Conservation (phyloP, 2,113 vertebrate genomes). For the Sander lucioperca region DNA sequence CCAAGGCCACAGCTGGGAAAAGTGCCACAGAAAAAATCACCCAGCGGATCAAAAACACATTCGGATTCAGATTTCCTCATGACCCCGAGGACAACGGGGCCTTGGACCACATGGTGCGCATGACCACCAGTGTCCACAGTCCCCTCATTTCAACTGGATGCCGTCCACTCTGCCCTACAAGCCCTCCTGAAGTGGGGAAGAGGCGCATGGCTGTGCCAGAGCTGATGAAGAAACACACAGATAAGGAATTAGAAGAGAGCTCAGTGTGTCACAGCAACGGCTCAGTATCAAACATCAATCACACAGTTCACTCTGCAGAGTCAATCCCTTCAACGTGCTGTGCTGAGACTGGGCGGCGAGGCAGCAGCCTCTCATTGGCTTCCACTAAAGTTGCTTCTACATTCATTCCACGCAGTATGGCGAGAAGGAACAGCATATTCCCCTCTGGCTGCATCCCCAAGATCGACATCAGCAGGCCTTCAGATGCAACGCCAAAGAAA, state of each 20-base stretch:
- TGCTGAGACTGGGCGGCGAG: conserved; percentile 48
- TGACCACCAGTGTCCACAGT: conserved; percentile 89
- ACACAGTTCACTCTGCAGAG: conserved; percentile 68
- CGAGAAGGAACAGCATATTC: conserved; percentile 76
- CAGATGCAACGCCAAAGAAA: conserved; percentile 7
- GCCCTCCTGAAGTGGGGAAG: conserved; percentile 87
- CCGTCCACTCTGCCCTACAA: conserved; percentile 86
- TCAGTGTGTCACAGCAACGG: conserved; percentile 52
- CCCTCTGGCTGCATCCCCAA: conserved; percentile 82
- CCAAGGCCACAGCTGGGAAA: conserved; percentile 79
- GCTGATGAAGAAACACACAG: conserved; percentile 79
- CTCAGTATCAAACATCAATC: conserved; percentile 57
- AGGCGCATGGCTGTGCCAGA: conserved; percentile 86
- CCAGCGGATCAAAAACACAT: conserved; percentile 78
- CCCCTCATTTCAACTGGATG: conserved; percentile 89
- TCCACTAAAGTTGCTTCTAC: conserved; percentile 58
- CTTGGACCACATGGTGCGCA: conserved; percentile 91
- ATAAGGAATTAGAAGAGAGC: conserved; percentile 20
- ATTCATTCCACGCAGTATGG: conserved; percentile 78
- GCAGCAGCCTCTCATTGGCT: conserved; percentile 68
- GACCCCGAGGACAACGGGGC: conserved; percentile 86
- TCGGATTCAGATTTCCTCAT: conserved; percentile 83
- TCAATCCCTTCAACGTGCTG: conserved; percentile 56
- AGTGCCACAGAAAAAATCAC: conserved; percentile 70
- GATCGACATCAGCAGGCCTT: conserved; percentile 83